Evolutionary conservation across 2,797 vertebrate genomes (phyloP).

Genomic region (Eremophila alpestris): DNA sequence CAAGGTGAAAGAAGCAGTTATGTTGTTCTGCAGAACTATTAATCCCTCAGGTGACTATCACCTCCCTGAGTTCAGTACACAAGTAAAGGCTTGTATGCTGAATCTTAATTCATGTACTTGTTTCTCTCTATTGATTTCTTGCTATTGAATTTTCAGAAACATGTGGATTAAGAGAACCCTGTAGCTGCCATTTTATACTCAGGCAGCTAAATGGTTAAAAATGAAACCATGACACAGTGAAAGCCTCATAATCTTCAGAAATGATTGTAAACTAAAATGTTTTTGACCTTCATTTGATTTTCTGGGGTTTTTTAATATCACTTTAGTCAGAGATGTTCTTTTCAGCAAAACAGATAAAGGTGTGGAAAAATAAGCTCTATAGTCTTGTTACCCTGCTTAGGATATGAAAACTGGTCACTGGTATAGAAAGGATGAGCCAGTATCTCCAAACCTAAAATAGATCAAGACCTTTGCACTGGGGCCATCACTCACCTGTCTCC

Average conservation of each 20-base stretch:
- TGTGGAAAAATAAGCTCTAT: neutral
- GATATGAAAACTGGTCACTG: neutral
- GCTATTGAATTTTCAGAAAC: constrained; percentile 33
- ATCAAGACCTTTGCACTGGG: neutral
- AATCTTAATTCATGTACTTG: constrained; percentile 23
- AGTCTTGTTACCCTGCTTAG: neutral
- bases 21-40: neutral
- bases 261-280: neutral
- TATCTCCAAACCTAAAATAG: neutral
- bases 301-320: neutral
- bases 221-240: neutral
- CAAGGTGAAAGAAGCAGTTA: constrained; percentile 5
- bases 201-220: constrained; percentile 23
- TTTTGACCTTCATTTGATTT: neutral
- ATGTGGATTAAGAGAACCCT: neutral
- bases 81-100: neutral
- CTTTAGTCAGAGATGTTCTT: neutral
- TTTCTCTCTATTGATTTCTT: constrained; percentile 5
- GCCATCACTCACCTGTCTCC: neutral
- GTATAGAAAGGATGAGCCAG: neutral
- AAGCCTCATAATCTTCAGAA: neutral
- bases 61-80: neutral
- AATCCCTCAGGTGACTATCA: neutral
- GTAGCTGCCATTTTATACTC: neutral
- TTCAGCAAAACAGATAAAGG: neutral